A percentile compares a stretch with the other conserved stretches of the same genome.
Evolutionary conservation across 2,888 invertebrate species (phyloP).

Genomic region (Orchesella flavescens): DNA sequence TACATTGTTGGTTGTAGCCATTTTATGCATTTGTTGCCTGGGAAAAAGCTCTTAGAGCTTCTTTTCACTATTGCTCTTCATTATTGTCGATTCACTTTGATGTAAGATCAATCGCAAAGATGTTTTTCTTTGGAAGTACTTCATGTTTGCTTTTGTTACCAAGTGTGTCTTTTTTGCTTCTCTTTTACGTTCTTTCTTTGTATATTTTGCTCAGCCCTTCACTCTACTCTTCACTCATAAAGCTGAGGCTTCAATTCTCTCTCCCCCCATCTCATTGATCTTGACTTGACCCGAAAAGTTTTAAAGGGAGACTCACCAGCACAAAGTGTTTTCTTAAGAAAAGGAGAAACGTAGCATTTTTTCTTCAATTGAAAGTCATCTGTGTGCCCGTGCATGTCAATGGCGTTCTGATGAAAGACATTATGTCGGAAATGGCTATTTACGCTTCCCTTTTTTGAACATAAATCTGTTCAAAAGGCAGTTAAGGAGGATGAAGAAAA

Average conservation of each 20-base stretch:
- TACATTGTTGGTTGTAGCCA: too few species aligned
- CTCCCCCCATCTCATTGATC: conserved; percentile 6
- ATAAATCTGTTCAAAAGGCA: neutral
- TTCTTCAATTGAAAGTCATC: neutral
- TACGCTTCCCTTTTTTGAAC: conserved; percentile 8
- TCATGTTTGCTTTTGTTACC: too few species aligned
- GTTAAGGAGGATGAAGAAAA: neutral
- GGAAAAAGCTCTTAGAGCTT: too few species aligned
- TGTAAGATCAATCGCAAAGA: too few species aligned
- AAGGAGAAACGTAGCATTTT: neutral
- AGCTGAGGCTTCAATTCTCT: neutral
- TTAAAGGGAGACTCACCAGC: neutral
- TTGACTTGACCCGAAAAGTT: conserved; percentile 1
- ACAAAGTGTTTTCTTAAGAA: neutral
- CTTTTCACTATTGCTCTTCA: too few species aligned
- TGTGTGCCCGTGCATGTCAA: conserved; percentile 6
- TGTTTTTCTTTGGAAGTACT: too few species aligned
- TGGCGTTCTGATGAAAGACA: conserved; percentile 9
- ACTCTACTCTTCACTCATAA: too few species aligned
- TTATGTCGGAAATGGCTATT: conserved; percentile 36
- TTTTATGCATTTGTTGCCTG: too few species aligned
- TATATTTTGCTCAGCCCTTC: too few species aligned
- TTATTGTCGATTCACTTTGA: too few species aligned
- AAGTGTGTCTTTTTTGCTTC: too few species aligned
- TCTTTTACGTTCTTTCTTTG: too few species aligned